Evolutionary conservation across 2,888 invertebrate species (phyloP).

Genomic region (Eupithecia dodoneata): DNA sequence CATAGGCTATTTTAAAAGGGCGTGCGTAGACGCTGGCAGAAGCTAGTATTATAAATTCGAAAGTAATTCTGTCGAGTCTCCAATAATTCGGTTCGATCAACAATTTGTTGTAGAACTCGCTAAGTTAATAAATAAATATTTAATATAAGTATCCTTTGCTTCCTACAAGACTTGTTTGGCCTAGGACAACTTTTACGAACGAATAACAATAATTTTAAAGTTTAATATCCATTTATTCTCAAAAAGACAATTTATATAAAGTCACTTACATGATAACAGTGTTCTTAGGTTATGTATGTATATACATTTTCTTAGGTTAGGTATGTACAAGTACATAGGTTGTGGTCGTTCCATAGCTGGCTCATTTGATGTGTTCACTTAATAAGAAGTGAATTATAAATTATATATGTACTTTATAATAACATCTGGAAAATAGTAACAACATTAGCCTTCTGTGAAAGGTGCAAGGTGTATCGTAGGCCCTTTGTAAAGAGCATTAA

Average conservation of each 20-base stretch:
- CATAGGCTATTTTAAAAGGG: too few relatives aligned
- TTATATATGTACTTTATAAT: background rate
- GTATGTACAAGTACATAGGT: too few relatives aligned
- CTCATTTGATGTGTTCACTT: too few relatives aligned
- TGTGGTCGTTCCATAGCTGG: too few relatives aligned
- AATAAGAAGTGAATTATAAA: too few relatives aligned
- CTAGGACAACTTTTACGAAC: background rate
- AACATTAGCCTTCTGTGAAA: background rate
- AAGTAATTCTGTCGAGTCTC: background rate
- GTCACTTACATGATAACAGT: too few relatives aligned
- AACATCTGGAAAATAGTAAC: background rate
- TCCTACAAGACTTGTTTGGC: conserved; percentile 6
- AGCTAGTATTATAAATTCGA: too few relatives aligned
- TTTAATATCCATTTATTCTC: too few relatives aligned
- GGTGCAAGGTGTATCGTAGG: background rate
- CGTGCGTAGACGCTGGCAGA: too few relatives aligned
- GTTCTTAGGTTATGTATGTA: too few relatives aligned
- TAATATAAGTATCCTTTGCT: background rate
- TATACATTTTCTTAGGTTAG: too few relatives aligned
- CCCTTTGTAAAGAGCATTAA: background rate
- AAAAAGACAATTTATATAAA: too few relatives aligned
- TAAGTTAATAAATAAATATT: background rate
- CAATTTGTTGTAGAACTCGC: background rate
- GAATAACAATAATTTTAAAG: background rate
- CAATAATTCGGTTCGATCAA: background rate